Conservation (phyloP, 2,797 vertebrate species). For the Parotocinclus haroldoi region DNA sequence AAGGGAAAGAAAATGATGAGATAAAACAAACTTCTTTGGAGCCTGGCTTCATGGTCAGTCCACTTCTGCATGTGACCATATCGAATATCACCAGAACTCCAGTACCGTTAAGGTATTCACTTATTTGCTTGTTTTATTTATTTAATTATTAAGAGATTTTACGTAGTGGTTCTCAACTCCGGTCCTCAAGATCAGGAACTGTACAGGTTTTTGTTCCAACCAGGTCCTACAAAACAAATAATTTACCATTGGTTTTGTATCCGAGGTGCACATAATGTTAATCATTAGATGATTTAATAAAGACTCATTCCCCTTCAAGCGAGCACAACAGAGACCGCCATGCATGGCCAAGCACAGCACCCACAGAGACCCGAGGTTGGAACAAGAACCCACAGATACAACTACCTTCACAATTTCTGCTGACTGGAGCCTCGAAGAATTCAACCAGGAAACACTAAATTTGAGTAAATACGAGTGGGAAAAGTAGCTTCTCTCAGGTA, state of each 20-base stretch:
- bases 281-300: constrained; percentile 65
- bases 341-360: constrained; percentile 62
- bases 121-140: constrained; percentile 50
- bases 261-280: constrained; percentile 73
- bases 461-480: constrained; percentile 7
- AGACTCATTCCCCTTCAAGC: constrained; percentile 64
- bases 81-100: constrained; percentile 65
- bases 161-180: constrained; percentile 84
- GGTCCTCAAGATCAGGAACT: constrained; percentile 84
- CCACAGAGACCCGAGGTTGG: constrained; percentile 81
- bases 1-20: constrained; percentile 61
- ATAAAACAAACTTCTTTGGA: constrained; percentile 68
- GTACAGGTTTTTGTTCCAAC: constrained; percentile 87
- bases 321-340: constrained; percentile 72
- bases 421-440: constrained; percentile 50
- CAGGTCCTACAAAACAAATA: constrained; percentile 87
- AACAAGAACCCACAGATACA: constrained; percentile 78
- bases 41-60: constrained; percentile 70
- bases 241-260: constrained; percentile 69
- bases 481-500: too few relatives aligned
- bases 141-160: constrained; percentile 66
- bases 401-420: constrained; percentile 61
- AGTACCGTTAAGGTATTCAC: constrained; percentile 71
- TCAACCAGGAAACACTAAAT: constrained; percentile 30
- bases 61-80: constrained; percentile 53